phyloP scores from a whole-genome alignment of 2,797 vertebrate species.

The Cuculus canorus region DNA sequence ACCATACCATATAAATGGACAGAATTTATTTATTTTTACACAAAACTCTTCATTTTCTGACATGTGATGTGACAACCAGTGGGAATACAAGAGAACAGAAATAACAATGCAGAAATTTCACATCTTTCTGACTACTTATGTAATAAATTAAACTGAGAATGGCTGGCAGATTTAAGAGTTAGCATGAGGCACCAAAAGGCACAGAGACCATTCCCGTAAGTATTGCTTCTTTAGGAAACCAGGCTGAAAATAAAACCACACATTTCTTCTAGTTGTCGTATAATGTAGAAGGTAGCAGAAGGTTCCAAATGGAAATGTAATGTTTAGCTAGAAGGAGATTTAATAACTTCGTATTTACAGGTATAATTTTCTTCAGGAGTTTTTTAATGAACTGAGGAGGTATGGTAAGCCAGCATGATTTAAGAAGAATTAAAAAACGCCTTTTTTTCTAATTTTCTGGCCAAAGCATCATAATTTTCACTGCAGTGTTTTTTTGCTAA shows the following conservation, averaged over 20 bases:
- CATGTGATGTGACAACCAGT: background rate
- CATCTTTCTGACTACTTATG: background rate
- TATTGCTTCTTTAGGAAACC: background rate
- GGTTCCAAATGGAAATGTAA: background rate
- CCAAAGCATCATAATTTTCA: background rate
- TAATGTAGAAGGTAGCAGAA: too few species aligned
- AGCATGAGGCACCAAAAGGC: background rate
- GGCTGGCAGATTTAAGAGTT: background rate
- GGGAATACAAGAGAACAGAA: background rate
- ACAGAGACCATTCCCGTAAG: background rate
- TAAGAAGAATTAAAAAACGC: background rate
- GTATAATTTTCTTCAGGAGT: background rate
- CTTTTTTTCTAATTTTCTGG: background rate
- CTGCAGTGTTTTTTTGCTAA: background rate
- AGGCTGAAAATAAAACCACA: background rate
- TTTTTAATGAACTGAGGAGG: background rate
- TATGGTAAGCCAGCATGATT: background rate
- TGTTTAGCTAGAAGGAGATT: background rate
- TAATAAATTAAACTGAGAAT: background rate
- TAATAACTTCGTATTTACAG: background rate
- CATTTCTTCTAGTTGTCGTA: background rate
- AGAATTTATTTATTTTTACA: too few species aligned
- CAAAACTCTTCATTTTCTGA: background rate
- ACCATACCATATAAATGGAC: background rate
- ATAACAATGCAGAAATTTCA: background rate